These are phyloP conservation scores for Danio choprae DNA, from an alignment of 2,797 vertebrate genomes.

Conservation along the genomic window DNA sequence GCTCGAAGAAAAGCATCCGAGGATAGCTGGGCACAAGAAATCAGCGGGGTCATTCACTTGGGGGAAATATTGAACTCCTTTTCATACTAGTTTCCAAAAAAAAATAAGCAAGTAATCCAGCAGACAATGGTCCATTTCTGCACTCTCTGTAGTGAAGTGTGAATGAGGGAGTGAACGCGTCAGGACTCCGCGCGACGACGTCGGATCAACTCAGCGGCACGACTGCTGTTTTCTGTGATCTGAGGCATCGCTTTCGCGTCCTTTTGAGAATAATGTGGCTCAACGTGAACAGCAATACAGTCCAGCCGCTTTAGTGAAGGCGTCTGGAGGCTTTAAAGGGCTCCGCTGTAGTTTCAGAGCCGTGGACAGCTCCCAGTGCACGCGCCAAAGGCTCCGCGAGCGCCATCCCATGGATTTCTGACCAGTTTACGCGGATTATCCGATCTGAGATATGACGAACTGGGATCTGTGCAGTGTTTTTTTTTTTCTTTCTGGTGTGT, in stretches of 20 bases:
- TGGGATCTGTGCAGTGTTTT: background rate
- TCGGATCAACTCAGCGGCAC: background rate
- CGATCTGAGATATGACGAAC: background rate
- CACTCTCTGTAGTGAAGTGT: background rate
- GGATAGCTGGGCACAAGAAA: background rate
- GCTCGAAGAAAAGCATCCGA: background rate
- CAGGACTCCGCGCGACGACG: constrained; percentile 12
- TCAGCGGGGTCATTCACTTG: background rate
- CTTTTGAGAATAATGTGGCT: constrained; percentile 6
- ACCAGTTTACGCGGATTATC: background rate
- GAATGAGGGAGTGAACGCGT: constrained; percentile 9
- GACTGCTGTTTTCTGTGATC: background rate
- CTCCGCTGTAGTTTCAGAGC: constrained; percentile 46
- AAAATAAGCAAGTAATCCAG: constrained; percentile 3
- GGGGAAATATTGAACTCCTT: background rate
- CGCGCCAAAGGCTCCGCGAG: constrained; percentile 18
- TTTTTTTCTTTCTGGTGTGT: too few relatives aligned
- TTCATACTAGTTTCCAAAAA: constrained; percentile 11
- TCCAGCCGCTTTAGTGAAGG: background rate
- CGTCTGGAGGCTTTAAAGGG: background rate
- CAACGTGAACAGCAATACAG: background rate
- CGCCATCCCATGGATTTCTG: constrained; percentile 44
- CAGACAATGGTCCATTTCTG: background rate
- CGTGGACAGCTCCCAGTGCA: constrained; percentile 45
- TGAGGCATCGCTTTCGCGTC: background rate